Evolutionary conservation across 2,797 vertebrate genomes (phyloP), one percentile per base, ranked within the genome.

Genomic region (Oceanodroma leucorhoa): DNA sequence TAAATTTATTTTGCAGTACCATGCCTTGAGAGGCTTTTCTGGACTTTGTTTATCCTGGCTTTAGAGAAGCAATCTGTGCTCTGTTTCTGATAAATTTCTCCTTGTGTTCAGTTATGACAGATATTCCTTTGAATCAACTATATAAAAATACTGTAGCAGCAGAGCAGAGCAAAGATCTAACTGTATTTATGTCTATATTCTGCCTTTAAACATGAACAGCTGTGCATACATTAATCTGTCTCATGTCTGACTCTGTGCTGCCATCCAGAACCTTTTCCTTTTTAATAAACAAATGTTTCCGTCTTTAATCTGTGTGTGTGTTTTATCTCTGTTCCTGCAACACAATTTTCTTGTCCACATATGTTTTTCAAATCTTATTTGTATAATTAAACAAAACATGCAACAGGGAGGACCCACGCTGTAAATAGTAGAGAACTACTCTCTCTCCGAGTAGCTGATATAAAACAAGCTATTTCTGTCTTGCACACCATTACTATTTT

Each of bases 141-240:
- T 96, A 96, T 97, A 96, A 98, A 98, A 98, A 97, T 96, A 94
- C 91, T 95, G 77, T 80, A 96, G 94, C 94, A 97, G 94, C 87
- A 97, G 94, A 96, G 95, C 94, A 94, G 95, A 96, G 80, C 92
- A 96, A 93, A 95, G 93, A 93, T 97, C 95, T 97, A 95, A 89
- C 94, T 89, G 79, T 96, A 97, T 98, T 97, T 98, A 96, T 95
- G 94, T 98, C 97, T 97, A 55, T 97, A 95, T 95, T 97, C 95
- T 93, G 81, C 96, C 91, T 97, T 98, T 98, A 98, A 98, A 96
- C 94, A 97, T 38, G 95, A 98, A 95, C 97, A 98, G 97, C 97
- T 98, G 97, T 97, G 92, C 94, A 94, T 45, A 95, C 95, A 96
- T 91, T 96, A 93, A 91, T 97, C 96, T 97, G 96, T 92, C 96